Percentiles rank a stretch among this genome's conserved stretches.
Evolutionary conservation across 1,140 invertebrate species (phyloP).

Genomic region (Aphis gossypii): DNA sequence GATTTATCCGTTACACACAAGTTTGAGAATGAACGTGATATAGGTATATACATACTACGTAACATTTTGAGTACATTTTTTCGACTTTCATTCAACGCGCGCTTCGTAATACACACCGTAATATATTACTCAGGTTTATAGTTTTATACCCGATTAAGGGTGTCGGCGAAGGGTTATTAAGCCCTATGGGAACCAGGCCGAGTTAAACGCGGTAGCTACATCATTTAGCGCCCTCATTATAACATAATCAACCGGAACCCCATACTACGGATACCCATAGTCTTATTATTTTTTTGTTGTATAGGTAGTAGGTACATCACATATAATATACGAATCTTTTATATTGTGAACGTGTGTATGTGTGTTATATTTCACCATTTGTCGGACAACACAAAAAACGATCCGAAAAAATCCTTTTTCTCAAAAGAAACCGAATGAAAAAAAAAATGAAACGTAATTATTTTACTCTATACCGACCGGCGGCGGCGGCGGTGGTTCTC

Average conservation of each 20-base stretch:
- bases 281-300: neutral
- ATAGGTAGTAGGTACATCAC: neutral
- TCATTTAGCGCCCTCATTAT: conserved; percentile 58
- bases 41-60: no score
- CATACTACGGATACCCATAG: neutral
- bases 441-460: conserved; percentile 40
- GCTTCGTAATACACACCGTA: neutral
- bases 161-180: conserved; percentile 13
- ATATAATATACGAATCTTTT: neutral
- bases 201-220: conserved; percentile 58
- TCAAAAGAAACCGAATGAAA: conserved; percentile 29
- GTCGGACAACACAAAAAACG: conserved; percentile 19
- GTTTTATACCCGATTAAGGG: conserved; percentile 33
- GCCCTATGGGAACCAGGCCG: conserved; percentile 48
- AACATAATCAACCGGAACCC: conserved; percentile 57
- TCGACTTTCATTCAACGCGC: conserved; percentile 3
- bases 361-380: neutral
- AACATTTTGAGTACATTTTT: conserved; percentile 6
- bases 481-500: neutral
- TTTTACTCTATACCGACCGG: conserved; percentile 8
- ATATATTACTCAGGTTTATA: conserved; percentile 12
- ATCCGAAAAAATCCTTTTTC: conserved; percentile 32
- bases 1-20: neutral
- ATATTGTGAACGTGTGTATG: neutral
- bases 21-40: neutral